Evolutionary conservation across 2,113 vertebrate species (phyloP), one percentile per base, ranked within the genome.

Genomic region (Pogonocichla stellata): DNA sequence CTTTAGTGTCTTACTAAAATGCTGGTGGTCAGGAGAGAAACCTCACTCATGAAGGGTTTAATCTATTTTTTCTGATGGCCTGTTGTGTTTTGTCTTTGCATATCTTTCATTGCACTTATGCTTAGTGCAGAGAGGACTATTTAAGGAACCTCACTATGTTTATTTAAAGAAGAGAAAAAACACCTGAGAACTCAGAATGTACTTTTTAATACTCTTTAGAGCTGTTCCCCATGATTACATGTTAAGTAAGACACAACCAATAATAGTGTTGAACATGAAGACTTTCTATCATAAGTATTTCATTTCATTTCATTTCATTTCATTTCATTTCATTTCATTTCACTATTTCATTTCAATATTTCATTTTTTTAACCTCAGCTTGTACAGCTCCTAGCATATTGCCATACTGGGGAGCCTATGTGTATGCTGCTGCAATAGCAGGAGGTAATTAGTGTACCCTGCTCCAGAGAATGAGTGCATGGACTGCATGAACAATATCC

Each of bases 71-170:
- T 75, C 69, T 91, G 61, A 23, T 82, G 53, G 23, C 78, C 62
- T 83, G 70, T 80, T 96, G 45, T 93, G 71, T 93, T 97, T 77
- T 86, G 88, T 71, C 87, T 82, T 82, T 88, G 94, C 51, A 93
- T 17, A 84, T 89, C 60, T 90, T 95, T 93, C 47, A 19, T 74
- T 96, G 75, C 43, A 86, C 56, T 83, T 82, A 48, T 24, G 75
- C 82, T 93, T 85, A 61, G 88, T 80, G 47, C 60, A 89, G 88
- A 88, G 83, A 86, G 47, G 40, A 70, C 75, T 89, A 79, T 92
- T 94, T 93, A 88, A 96, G 81, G 88, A 94, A 86, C 23, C 4
- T 75, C 65, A 24, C 45, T 65, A 29, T 80, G 66, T 86, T 93
- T 92, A 80, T 86, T 94, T 92, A 88, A 93, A 86, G 82, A 65